Conservation (phyloP, 2,113 vertebrate genomes). For the Lanius collurio region DNA sequence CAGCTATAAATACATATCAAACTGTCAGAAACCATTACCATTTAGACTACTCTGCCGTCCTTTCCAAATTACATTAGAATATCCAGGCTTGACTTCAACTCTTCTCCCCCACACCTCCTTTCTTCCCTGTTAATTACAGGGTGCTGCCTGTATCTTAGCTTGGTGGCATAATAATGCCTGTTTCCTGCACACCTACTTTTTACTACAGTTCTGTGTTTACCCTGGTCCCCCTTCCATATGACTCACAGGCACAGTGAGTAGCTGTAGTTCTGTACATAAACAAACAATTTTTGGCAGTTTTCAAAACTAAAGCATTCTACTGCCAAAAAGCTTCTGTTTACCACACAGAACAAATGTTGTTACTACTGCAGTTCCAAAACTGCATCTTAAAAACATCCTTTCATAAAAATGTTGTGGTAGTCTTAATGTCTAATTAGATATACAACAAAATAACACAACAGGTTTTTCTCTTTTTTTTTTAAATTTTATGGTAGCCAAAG, state of each 20-base stretch:
- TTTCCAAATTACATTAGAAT: slow-evolving; percentile 63
- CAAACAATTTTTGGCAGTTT: slow-evolving; percentile 74
- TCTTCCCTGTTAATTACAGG: not conserved
- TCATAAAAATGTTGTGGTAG: slow-evolving; percentile 54
- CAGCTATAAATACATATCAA: slow-evolving; percentile 80
- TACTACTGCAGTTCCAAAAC: slow-evolving; percentile 70
- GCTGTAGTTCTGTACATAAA: slow-evolving; percentile 67
- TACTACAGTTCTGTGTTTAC: slow-evolving; percentile 1
- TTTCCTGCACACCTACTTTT: slow-evolving; percentile 28
- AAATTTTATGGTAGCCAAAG: slow-evolving; percentile 65
- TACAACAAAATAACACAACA: slow-evolving; percentile 33
- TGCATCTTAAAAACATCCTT: slow-evolving; percentile 69
- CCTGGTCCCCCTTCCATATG: not conserved
- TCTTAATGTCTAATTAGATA: slow-evolving; percentile 70
- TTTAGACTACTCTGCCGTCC: slow-evolving; percentile 74
- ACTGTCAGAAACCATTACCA: slow-evolving; percentile 83
- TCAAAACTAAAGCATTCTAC: slow-evolving; percentile 62
- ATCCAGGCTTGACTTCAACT: slow-evolving; percentile 26
- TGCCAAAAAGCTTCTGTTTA: slow-evolving; percentile 77
- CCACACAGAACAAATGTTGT: slow-evolving; percentile 72
- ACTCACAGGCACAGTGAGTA: slow-evolving; percentile 36
- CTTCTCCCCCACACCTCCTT: not conserved
- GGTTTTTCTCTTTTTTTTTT: slow-evolving; percentile 41
- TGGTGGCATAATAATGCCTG: not conserved
- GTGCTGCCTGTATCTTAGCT: not conserved